phyloP scores from a whole-genome alignment of 92 coral and sea anemone genomes.

The Phenganax stokvisi region DNA sequence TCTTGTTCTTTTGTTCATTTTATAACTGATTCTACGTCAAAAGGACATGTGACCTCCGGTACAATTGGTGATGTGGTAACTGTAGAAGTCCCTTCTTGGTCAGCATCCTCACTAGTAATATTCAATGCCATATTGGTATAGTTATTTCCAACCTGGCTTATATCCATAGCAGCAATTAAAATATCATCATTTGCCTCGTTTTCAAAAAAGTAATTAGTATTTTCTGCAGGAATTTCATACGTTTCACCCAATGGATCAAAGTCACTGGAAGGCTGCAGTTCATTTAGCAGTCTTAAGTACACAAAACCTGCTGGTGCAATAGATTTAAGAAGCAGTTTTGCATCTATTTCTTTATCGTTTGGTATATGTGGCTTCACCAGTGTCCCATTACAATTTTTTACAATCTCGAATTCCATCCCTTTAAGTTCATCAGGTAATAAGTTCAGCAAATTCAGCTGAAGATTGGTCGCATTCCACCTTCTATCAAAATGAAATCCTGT shows the following conservation, averaged over 20 bases:
- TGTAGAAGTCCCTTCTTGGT: background rate
- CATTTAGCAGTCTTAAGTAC: slow-evolving; percentile 37
- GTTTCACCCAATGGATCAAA: background rate
- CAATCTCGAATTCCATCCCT: slow-evolving; percentile 49
- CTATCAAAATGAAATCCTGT: slow-evolving; percentile 41
- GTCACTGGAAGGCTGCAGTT: background rate
- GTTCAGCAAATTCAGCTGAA: slow-evolving; percentile 24
- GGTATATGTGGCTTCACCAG: slow-evolving; percentile 43
- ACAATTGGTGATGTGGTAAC: background rate
- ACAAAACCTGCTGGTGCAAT: slow-evolving; percentile 53
- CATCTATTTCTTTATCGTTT: slow-evolving; percentile 50
- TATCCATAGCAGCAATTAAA: slow-evolving; percentile 5
- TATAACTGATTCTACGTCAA: slow-evolving; percentile 25
- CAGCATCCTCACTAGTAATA: background rate
- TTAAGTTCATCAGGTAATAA: slow-evolving; percentile 43
- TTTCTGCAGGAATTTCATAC: slow-evolving; percentile 4
- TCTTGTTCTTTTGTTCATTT: slow-evolving; percentile 32
- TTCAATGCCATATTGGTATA: background rate
- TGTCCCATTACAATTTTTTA: slow-evolving; percentile 49
- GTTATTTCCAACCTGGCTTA: no score
- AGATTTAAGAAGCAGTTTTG: slow-evolving; percentile 53
- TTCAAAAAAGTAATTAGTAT: background rate
- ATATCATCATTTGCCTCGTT: slow-evolving; percentile 11
- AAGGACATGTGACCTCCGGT: slow-evolving; percentile 20
- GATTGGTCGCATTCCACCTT: slow-evolving; percentile 41